phyloP scores from a whole-genome alignment of 2,113 vertebrate species.

The Crotalus tigris region DNA sequence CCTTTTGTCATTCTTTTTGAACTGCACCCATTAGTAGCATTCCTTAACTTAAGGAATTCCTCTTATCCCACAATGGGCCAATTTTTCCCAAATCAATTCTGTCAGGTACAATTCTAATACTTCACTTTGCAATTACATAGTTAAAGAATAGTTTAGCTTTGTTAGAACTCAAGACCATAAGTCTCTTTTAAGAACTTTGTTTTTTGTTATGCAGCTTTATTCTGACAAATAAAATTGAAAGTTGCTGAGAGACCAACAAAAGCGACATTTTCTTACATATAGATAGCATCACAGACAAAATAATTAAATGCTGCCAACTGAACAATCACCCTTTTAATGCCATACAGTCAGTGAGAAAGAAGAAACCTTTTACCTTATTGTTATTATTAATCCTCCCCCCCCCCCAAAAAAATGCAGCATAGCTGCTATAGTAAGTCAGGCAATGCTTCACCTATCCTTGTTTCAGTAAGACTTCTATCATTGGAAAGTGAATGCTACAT shows the following conservation, averaged over 20 bases:
- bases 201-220: slow-evolving; percentile 28
- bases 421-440: slow-evolving; percentile 23
- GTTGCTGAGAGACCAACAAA: slow-evolving; percentile 29
- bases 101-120: background rate
- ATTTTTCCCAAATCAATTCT: background rate
- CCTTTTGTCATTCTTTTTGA: slow-evolving; percentile 9
- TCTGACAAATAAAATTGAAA: slow-evolving; percentile 35
- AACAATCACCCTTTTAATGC: slow-evolving; percentile 66
- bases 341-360: slow-evolving; percentile 37
- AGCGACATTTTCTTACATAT: slow-evolving; percentile 48
- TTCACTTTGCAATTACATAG: slow-evolving; percentile 12
- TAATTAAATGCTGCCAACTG: slow-evolving; percentile 52
- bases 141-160: slow-evolving; percentile 17
- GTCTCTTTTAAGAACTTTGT: background rate
- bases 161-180: slow-evolving; percentile 30
- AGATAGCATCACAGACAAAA: slow-evolving; percentile 66
- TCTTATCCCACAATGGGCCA: background rate
- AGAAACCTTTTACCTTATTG: slow-evolving; percentile 49
- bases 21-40: background rate
- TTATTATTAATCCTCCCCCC: slow-evolving; percentile 52
- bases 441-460: slow-evolving; percentile 23
- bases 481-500: background rate
- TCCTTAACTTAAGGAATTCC: background rate
- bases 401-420: slow-evolving; percentile 13
- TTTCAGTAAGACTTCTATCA: background rate